Evolutionary conservation across 1,140 invertebrate genomes (phyloP), one percentile per base, ranked within the genome.

Genomic region (Bacillus rossius): DNA sequence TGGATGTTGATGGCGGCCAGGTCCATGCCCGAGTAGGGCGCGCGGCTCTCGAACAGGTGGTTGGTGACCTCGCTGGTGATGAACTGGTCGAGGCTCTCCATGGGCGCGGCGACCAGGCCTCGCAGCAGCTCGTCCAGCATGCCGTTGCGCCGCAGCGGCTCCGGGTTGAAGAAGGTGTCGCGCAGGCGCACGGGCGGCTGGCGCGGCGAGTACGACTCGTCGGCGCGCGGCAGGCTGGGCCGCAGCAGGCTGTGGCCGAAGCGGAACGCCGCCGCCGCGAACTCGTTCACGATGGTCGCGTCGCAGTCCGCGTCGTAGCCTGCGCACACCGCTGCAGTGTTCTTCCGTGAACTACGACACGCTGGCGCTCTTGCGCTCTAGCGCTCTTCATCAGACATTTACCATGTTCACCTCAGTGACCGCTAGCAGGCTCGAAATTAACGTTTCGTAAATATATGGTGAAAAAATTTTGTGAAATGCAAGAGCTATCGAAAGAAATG

Each of bases 231-330:
- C 22, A 86, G 77, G 5, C 77, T 71, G 10, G 84, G 84, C 62
- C 82, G 82, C 10, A 87, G 71, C 17, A 87, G 65, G 45, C 80
- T 80, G 69, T 87, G 84, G 14, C 84, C 84, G 69, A 86, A 86
- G 25, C 80, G 69, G 64, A 81, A 81, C 8, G 79, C 86, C 26
- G 82, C 84, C 1, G 83, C 77, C 2, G 84, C 78, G 70, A 87
- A 86, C 64, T 82, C 84, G 69, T 87, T 88, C 14, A 79, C 68
- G 43, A 87, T 78, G 0, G 79, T 77, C 2, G 84, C 75, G 64
- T 86, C 78, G 50, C 84, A 81, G 22, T 70, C 69, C 0, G 79
- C 69, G 65, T 87, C 76, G 65, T 89, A 89, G 37, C 71, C 71
- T 76, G 68, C 8, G 8, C n/a, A n/a, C 3, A 34, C 29, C 29